These are phyloP conservation scores for Pseudomugil tenellus DNA, from an alignment of 2,797 vertebrate genomes.

Conservation along the genomic window DNA sequence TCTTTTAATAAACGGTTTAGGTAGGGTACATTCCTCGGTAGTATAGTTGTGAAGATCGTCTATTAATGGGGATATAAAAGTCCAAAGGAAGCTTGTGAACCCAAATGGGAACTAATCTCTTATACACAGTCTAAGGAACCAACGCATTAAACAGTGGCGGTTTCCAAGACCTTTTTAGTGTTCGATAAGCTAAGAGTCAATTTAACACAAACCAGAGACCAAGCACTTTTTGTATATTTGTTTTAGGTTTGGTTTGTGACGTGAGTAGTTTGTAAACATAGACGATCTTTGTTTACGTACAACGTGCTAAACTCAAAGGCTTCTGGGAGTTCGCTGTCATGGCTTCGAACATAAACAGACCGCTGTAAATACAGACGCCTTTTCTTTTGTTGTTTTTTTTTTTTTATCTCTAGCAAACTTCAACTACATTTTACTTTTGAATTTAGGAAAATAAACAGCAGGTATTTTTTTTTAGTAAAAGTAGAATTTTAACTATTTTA, in stretches of 20 bases:
- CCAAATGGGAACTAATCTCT: background rate
- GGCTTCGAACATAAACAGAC: slow-evolving; percentile 74
- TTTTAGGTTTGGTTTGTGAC: fast-evolving
- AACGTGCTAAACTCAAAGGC: slow-evolving; percentile 36
- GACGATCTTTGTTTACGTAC: slow-evolving; percentile 54
- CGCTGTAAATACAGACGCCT: slow-evolving; percentile 9
- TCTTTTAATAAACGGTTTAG: too few species aligned
- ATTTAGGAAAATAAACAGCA: background rate
- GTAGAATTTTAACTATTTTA: background rate
- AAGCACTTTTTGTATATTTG: background rate
- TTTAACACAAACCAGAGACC: too few species aligned
- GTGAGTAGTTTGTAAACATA: background rate
- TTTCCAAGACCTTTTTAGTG: too few species aligned
- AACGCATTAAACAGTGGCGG: too few species aligned
- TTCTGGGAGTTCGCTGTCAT: slow-evolving; percentile 75
- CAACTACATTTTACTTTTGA: background rate
- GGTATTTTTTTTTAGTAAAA: slow-evolving; percentile 28
- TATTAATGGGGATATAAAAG: background rate
- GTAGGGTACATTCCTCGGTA: background rate
- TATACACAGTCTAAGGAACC: too few species aligned
- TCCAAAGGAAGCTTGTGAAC: fast-evolving
- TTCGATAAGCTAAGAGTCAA: too few species aligned
- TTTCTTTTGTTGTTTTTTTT: slow-evolving; percentile 1
- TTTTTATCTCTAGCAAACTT: background rate
- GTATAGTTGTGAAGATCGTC: slow-evolving; percentile 6